Percentiles rank a stretch among this genome's conserved stretches.
Conservation (phyloP, 2,113 vertebrate genomes). For the Ailurus styani region DNA sequence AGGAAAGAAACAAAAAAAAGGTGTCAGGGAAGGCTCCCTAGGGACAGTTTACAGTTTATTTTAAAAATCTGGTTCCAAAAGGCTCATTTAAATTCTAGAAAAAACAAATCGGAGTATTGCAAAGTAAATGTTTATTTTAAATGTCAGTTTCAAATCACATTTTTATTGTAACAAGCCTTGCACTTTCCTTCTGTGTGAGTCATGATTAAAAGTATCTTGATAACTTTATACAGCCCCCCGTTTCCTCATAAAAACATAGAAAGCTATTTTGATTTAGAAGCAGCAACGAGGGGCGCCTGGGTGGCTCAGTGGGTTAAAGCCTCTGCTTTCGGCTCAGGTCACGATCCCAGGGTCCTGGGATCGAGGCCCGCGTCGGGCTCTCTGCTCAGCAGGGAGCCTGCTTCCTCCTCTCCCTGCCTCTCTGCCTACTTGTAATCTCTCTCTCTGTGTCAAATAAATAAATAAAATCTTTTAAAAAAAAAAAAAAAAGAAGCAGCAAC, state of each 20-base stretch:
- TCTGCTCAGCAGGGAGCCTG: too few species aligned
- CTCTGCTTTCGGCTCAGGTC: too few species aligned
- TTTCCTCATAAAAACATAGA: neutral
- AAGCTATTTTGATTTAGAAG: slow-evolving; percentile 7
- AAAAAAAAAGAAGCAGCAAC: neutral
- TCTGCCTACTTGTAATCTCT: too few species aligned
- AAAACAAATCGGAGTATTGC: neutral
- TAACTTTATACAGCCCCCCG: neutral
- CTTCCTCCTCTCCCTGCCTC: too few species aligned
- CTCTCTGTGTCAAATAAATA: too few species aligned
- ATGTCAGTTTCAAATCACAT: neutral
- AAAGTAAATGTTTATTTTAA: neutral
- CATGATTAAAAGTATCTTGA: slow-evolving; percentile 14
- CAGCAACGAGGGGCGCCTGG: neutral
- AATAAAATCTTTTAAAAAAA: too few species aligned
- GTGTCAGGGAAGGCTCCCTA: neutral
- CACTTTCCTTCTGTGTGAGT: neutral
- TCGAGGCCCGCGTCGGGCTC: too few species aligned
- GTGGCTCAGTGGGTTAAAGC: neutral
- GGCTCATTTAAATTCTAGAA: neutral
- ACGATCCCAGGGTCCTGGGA: too few species aligned
- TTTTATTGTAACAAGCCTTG: neutral
- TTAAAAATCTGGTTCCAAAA: slow-evolving; percentile 27
- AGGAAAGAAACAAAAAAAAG: neutral
- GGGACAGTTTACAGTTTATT: neutral